Percentiles rank a stretch among this genome's conserved stretches.
phyloP scores from a whole-genome alignment of 1,140 invertebrate species.

The Drosophila navojoa region DNA sequence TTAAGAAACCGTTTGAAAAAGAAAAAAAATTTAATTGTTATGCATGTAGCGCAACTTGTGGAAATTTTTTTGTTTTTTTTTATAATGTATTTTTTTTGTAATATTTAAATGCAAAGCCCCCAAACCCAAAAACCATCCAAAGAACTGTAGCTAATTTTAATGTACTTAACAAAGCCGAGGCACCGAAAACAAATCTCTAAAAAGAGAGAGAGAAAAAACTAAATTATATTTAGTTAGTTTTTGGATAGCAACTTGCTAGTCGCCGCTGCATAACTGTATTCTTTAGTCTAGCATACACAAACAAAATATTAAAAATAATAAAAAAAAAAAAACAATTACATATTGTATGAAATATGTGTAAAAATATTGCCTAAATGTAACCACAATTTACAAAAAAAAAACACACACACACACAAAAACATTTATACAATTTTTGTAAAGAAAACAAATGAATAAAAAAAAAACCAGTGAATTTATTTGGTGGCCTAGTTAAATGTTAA shows the following conservation, averaged over 20 bases:
- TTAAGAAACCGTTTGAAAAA: conserved; percentile 32
- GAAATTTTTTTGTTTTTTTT: conserved; percentile 51
- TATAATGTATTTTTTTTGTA: background rate
- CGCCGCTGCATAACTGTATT: conserved; percentile 67
- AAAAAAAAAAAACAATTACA: background rate
- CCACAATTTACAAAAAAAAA: conserved; percentile 59
- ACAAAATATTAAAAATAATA: conserved; percentile 11
- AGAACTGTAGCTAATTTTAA: conserved; percentile 70
- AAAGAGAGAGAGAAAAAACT: conserved; percentile 8
- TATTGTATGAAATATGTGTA: conserved; percentile 35
- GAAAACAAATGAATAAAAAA: conserved; percentile 62
- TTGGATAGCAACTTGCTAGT: conserved; percentile 59
- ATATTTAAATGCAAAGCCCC: conserved; percentile 31
- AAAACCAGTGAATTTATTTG: conserved; percentile 65
- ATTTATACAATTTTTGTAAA: conserved; percentile 71
- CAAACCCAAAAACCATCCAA: conserved; percentile 55
- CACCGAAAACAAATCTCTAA: conserved; percentile 9
- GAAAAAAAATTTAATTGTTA: conserved; percentile 41
- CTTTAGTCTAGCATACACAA: conserved; percentile 57
- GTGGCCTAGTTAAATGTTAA: conserved; percentile 35
- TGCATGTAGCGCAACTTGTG: conserved; percentile 51
- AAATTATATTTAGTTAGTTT: background rate
- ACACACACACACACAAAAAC: conserved; percentile 14
- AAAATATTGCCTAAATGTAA: conserved; percentile 50
- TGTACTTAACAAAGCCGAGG: conserved; percentile 56